Conservation (phyloP, 1,140 invertebrate species). For the Drosophila persimilis region DNA sequence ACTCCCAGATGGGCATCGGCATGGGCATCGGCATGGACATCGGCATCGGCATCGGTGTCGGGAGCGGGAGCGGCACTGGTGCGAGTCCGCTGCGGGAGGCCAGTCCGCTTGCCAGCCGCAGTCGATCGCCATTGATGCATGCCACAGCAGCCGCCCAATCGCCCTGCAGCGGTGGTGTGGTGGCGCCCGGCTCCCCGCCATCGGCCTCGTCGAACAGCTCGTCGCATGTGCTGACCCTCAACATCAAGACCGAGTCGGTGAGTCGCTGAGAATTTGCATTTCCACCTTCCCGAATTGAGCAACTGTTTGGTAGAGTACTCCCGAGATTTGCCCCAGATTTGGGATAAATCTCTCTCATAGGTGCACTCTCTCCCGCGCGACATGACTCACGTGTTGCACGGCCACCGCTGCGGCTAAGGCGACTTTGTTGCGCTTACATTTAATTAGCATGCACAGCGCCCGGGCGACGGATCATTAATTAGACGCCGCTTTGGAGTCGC, state of each 20-base stretch:
- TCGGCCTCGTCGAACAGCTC: conserved; percentile 62
- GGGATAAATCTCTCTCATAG: too few relatives aligned
- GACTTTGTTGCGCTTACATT: conserved; percentile 41
- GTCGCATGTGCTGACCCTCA: conserved; percentile 72
- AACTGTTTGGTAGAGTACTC: conserved; percentile 26
- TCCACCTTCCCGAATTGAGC: conserved; percentile 40
- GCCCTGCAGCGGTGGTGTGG: conserved; percentile 44
- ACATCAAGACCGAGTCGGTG: conserved; percentile 82
- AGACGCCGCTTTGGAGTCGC: conserved; percentile 48
- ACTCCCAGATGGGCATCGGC: conserved; percentile 48
- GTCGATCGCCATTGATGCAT: conserved; percentile 44
- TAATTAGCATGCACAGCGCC: conserved; percentile 65
- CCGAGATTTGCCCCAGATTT: not conserved
- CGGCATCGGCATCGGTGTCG: conserved; percentile 31
- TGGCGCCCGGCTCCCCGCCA: conserved; percentile 62
- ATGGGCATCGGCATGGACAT: conserved; percentile 33
- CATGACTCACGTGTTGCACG: conserved; percentile 31
- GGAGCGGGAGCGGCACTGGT: conserved; percentile 36
- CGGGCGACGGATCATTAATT: conserved; percentile 66
- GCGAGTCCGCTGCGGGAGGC: conserved; percentile 56
- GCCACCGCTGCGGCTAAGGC: conserved; percentile 18
- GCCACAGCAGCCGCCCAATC: conserved; percentile 44
- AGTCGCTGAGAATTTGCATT: conserved; percentile 56
- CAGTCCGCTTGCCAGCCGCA: conserved; percentile 49
- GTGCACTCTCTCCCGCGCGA: conserved; percentile 7